These are phyloP conservation scores for Oreochromis grahami DNA, from an alignment of 2,797 vertebrate species.

Conservation along the genomic window DNA sequence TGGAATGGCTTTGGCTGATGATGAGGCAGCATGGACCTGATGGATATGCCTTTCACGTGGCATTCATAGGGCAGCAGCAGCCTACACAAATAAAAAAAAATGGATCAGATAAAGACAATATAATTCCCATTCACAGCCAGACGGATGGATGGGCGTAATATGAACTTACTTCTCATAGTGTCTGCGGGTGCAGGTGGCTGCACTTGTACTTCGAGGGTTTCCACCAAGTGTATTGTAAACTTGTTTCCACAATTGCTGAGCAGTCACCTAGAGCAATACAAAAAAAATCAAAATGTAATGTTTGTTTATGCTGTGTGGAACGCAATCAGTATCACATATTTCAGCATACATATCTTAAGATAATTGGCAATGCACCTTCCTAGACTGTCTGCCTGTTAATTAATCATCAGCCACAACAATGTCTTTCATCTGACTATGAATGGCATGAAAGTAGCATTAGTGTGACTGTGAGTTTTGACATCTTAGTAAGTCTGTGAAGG, in stretches of 20 bases:
- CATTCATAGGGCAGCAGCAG: slow-evolving; percentile 76
- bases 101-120: not conserved
- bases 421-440: not conserved
- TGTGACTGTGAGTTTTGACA: not conserved
- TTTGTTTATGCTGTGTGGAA: not conserved
- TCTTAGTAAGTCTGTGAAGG: no score
- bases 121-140: not conserved
- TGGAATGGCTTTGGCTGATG: slow-evolving; percentile 20
- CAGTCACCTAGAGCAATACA: slow-evolving; percentile 64
- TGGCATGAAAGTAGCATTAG: not conserved
- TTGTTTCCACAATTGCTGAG: slow-evolving; percentile 80
- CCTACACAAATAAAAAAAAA: slow-evolving; percentile 26
- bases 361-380: not conserved
- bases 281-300: not conserved
- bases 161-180: slow-evolving; percentile 78
- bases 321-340: not conserved
- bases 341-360: not conserved
- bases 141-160: fast-evolving
- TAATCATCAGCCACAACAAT: not conserved
- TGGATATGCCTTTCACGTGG: slow-evolving; percentile 52
- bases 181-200: slow-evolving; percentile 80
- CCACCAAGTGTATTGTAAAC: slow-evolving; percentile 79
- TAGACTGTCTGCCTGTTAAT: not conserved
- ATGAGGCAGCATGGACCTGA: slow-evolving; percentile 12
- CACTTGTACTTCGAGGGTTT: slow-evolving; percentile 80